These are phyloP conservation scores for Aphelenchoides fujianensis DNA, from an alignment of 1,140 invertebrate species.

Conservation along the genomic window DNA sequence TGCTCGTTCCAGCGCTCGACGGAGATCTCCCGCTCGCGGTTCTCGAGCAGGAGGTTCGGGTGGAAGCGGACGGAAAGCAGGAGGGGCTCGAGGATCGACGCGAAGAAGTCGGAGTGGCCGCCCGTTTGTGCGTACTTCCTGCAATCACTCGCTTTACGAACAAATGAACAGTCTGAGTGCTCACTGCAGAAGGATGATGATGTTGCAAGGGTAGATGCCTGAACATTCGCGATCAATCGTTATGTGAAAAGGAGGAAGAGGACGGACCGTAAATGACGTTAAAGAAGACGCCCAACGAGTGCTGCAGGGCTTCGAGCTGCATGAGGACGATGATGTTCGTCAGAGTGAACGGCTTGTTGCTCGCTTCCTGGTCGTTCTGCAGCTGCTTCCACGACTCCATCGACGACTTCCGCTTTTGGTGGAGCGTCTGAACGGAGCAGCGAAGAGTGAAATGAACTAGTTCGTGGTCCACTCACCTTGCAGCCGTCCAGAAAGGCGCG, in stretches of 20 bases:
- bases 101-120: background rate
- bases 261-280: background rate
- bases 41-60: constrained; percentile 1
- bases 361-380: background rate
- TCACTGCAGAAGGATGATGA: background rate
- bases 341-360: constrained; percentile 3
- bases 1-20: background rate
- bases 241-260: too few relatives aligned
- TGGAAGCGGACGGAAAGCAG: background rate
- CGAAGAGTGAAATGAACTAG: background rate
- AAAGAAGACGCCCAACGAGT: constrained; percentile 4
- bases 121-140: background rate
- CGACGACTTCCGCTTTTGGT: constrained; percentile 9
- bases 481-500: background rate
- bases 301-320: background rate
- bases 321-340: constrained; percentile 1
- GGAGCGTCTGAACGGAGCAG: constrained; percentile 2
- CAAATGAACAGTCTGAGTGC: background rate
- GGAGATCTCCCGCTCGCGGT: background rate
- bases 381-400: constrained; percentile 5
- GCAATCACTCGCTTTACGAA: background rate
- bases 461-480: constrained; percentile 6
- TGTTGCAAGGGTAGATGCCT: background rate
- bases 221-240: too few relatives aligned
- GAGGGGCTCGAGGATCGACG: background rate